Evolutionary conservation across 2,888 invertebrate species (phyloP).

Genomic region (Leptinotarsa juncta): DNA sequence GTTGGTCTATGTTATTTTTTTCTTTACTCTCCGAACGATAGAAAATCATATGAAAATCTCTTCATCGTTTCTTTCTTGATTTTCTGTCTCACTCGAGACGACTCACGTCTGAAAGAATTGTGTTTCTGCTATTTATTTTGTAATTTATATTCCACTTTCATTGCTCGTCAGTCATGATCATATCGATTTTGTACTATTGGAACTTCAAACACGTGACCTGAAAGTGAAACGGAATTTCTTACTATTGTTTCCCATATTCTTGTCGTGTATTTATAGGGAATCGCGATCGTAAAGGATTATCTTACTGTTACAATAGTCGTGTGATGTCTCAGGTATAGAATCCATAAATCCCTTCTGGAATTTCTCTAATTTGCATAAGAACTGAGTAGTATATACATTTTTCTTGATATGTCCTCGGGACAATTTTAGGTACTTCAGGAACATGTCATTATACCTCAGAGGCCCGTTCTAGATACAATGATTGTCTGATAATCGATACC

Average conservation of each 20-base stretch:
- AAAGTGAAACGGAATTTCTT: slow-evolving; percentile 19
- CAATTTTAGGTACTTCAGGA: too few relatives aligned
- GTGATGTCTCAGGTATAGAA: not conserved
- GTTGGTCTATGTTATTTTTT: too few relatives aligned
- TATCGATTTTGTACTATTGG: not conserved
- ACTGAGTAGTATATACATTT: too few relatives aligned
- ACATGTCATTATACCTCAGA: too few relatives aligned
- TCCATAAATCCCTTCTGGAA: not conserved
- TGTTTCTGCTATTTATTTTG: not conserved
- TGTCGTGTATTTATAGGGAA: not conserved
- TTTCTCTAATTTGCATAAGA: not conserved
- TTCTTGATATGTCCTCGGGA: too few relatives aligned
- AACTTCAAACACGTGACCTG: slow-evolving; percentile 11
- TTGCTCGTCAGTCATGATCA: not conserved
- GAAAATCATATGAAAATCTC: too few relatives aligned
- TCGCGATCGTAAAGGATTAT: not conserved
- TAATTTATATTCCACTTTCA: not conserved
- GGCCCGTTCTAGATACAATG: too few relatives aligned
- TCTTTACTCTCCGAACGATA: too few relatives aligned
- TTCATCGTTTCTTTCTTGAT: too few relatives aligned
- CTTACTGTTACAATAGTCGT: not conserved
- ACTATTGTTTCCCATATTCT: not conserved
- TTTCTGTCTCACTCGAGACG: too few relatives aligned
- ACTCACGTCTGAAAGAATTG: not conserved
- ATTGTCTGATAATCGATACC: too few relatives aligned